A percentile compares a stretch with the other conserved stretches of the same genome.
phyloP scores from a whole-genome alignment of 2,113 vertebrate genomes.

The Psammodynastes pulverulentus region DNA sequence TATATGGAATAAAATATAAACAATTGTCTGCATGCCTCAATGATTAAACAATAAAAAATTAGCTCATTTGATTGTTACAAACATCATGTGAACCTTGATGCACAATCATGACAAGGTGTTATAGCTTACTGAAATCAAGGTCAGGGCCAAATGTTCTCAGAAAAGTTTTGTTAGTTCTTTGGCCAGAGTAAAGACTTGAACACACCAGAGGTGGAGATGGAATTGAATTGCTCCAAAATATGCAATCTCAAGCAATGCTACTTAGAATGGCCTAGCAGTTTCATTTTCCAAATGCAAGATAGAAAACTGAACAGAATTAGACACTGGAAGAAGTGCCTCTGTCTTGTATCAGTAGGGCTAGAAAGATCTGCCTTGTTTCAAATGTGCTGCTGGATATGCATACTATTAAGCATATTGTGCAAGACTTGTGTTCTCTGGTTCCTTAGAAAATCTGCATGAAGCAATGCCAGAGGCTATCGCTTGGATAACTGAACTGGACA shows the following conservation, averaged over 20 bases:
- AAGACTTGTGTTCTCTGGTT: neutral
- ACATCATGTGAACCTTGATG: neutral
- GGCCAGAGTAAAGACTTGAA: neutral
- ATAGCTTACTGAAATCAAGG: neutral
- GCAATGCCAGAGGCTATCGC: neutral
- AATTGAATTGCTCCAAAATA: neutral
- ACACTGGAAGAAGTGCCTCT: neutral
- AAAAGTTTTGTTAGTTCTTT: neutral
- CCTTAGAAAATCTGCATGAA: neutral
- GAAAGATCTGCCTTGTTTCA: neutral
- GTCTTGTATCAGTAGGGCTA: neutral
- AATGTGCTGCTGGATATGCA: neutral
- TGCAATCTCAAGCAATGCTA: neutral
- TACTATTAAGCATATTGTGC: neutral
- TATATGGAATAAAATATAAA: neutral
- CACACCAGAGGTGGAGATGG: neutral
- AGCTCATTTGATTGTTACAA: neutral
- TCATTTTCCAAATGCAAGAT: neutral
- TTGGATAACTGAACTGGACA: neutral
- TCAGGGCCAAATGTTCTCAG: neutral
- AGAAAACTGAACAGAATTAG: neutral
- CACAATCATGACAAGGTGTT: neutral
- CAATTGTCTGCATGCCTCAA: neutral
- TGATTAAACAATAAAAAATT: neutral
- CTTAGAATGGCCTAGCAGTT: neutral